Base-by-base conservation (phyloP, 2,888 invertebrate species). In the Euzophera pinguis region DNA sequence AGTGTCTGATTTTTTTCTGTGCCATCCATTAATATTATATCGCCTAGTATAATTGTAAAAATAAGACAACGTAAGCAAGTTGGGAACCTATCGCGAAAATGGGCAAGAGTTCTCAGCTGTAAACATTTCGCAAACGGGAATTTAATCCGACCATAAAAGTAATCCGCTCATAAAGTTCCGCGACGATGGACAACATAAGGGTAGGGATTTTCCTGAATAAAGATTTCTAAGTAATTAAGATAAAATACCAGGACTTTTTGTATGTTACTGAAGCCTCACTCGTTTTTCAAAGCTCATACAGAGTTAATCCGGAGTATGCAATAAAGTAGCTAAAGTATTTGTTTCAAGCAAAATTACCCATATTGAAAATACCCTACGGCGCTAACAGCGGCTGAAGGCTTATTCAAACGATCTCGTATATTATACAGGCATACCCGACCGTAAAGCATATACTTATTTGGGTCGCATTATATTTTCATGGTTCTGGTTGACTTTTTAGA, bases 211-310 rank as follows among this genome's bases (percentile, higher is more conserved):
- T 75, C 80, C 82, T 84, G 63, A 75, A 80, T 84, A 84, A 89
- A 88, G 89, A 90, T 88, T 87, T 80, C 81, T 71, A 84, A 85
- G 85, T 90, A 89, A 90, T 90, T 90, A 90, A 87, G 87, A 90
- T 87, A 88, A 89, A 90, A 90, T 78, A 77, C 81, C 79, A 75
- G 73, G 78, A 81, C 76, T 85, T 89, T 83, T 86, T 85, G 81
- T 82, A 77, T 81, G 79, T 81, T 80, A 81, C 81, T 75, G 72
- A 73, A 75, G 74, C 75, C 71, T 70, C 62, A 74, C 75, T 79
- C 87, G 80, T 85, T 84, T 87, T 86, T 85, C 85, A 85, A 75
- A 78, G 84, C 75, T 82, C 85, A 84, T 85, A 83, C 78, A 73
- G 75, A 85, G 82, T 83, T 89, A 89, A 89, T 89, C 89, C 88